These are phyloP conservation scores for Blastomussa wellsi DNA, from an alignment of 92 coral and sea anemone species.

Conservation along the genomic window DNA sequence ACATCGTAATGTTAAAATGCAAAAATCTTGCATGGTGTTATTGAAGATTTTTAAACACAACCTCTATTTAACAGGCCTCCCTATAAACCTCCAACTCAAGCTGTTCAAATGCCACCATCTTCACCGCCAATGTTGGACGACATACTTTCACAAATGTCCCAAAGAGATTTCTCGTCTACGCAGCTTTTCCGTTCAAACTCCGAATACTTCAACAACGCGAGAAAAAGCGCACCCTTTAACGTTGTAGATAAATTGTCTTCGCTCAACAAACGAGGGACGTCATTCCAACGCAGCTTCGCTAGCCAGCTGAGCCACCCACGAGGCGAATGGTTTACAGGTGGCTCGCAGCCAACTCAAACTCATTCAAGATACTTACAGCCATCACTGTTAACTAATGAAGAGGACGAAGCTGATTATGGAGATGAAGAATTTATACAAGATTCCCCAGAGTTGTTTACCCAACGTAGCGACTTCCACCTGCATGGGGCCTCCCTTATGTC, in stretches of 20 bases:
- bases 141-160: conserved; percentile 70
- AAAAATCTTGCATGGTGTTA: background rate
- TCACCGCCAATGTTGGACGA: conserved; percentile 66
- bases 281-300: background rate
- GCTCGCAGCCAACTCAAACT: background rate
- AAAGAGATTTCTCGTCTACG: conserved; percentile 67
- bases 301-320: conserved; percentile 2
- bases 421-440: conserved; percentile 52
- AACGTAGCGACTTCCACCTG: conserved; percentile 12
- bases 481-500: background rate
- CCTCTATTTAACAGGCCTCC: conserved; percentile 55
- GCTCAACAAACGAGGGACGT: background rate
- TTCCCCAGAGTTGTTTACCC: conserved; percentile 69
- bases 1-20: background rate
- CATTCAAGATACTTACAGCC: conserved; percentile 19
- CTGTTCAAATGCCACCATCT: conserved; percentile 46
- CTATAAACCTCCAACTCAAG: conserved; percentile 4
- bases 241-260: background rate
- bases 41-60: background rate
- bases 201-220: conserved; percentile 27
- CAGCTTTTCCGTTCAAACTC: conserved; percentile 72
- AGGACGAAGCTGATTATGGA: conserved; percentile 22
- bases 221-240: background rate
- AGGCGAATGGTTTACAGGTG: background rate
- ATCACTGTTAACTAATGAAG: conserved; percentile 1